Conservation (phyloP, 1,140 invertebrate species). For the Danaus melanippus region DNA sequence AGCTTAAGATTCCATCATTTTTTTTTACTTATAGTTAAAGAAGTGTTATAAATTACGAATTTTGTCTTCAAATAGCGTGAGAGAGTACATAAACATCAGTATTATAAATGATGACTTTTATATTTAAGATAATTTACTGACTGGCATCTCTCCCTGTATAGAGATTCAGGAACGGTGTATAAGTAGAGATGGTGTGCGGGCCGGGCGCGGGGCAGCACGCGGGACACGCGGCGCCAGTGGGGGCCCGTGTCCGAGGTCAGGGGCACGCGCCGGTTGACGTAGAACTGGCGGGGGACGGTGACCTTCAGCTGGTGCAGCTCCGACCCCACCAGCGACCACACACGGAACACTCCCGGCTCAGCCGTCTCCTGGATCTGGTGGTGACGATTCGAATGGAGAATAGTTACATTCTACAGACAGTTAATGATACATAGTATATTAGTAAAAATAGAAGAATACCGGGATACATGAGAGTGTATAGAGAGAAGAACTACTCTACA, state of each 20-base stretch:
- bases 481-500: background rate
- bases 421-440: no score
- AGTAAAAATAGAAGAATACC: no score
- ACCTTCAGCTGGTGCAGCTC: conserved; percentile 85
- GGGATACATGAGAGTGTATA: no score
- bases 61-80: no score
- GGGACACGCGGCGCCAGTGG: conserved; percentile 87
- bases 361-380: conserved; percentile 79
- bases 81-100: no score
- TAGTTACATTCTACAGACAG: no score
- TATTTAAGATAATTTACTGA: no score
- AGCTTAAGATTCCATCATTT: no score
- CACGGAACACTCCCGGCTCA: conserved; percentile 85
- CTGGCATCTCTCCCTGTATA: conserved; percentile 76
- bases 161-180: conserved; percentile 89
- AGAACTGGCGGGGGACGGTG: conserved; percentile 91
- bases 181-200: conserved; percentile 91
- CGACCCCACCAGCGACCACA: conserved; percentile 92
- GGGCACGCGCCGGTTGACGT: conserved; percentile 89
- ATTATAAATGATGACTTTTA: no score
- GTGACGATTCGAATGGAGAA: background rate
- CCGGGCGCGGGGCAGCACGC: conserved; percentile 90
- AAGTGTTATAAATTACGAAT: no score
- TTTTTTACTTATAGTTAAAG: no score
- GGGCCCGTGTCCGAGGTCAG: conserved; percentile 75